phyloP scores from a whole-genome alignment of 53 echinoderm and acorn worm species.

The Stichopus horrens region DNA sequence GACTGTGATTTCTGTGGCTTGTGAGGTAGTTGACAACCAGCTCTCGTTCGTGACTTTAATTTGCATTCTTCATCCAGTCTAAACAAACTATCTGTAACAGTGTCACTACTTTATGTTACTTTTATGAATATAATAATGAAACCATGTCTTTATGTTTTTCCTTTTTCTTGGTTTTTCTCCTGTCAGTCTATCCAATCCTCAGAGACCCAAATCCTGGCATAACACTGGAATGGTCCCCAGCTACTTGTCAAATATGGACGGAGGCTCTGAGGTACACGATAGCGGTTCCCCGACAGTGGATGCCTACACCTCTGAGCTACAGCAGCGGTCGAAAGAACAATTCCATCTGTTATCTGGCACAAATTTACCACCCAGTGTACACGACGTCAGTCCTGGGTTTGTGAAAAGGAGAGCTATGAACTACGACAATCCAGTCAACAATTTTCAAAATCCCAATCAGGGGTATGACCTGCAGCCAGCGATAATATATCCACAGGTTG shows the following conservation, averaged over 20 bases:
- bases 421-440: conserved; percentile 50
- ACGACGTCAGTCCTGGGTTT: conserved; percentile 47
- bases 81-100: too few relatives aligned
- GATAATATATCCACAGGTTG: conserved; percentile 81
- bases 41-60: not conserved
- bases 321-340: conserved; percentile 12
- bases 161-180: conserved; percentile 30
- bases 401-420: conserved; percentile 57
- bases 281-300: conserved; percentile 9
- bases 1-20: too few relatives aligned
- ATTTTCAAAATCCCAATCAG: not conserved
- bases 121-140: too few relatives aligned
- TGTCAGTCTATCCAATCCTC: conserved; percentile 54
- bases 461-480: conserved; percentile 63
- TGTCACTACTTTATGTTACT: too few relatives aligned
- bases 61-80: not conserved
- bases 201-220: conserved; percentile 90
- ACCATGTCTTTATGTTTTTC: conserved; percentile 6
- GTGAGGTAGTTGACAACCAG: too few relatives aligned
- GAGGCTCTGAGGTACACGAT: conserved; percentile 3
- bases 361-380: conserved; percentile 11
- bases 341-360: not conserved
- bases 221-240: conserved; percentile 55
- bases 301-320: conserved; percentile 36
- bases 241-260: conserved; percentile 35